Conservation (phyloP, 1,140 invertebrate species). For the Elymnias hypermnestra region DNA sequence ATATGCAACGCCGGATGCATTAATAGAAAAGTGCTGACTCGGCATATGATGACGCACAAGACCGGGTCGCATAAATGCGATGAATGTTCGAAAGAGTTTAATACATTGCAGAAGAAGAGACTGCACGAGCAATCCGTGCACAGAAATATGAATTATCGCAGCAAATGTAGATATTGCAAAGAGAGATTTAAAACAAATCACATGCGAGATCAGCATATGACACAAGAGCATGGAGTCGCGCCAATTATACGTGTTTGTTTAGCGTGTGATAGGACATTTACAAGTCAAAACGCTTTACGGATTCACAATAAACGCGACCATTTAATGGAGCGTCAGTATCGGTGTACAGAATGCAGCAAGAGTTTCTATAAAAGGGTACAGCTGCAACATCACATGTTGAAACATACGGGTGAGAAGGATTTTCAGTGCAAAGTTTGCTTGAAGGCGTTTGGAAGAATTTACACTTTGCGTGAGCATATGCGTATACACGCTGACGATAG, state of each 20-base stretch:
- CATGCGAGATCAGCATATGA: constrained; percentile 17
- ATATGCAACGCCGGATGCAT: constrained; percentile 17
- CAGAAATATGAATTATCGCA: constrained; percentile 21
- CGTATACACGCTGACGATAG: constrained; percentile 71
- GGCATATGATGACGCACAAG: constrained; percentile 17
- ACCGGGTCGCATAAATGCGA: constrained; percentile 21
- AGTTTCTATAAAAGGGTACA: constrained; percentile 29
- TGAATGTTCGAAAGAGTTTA: constrained; percentile 24
- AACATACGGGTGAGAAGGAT: constrained; percentile 79
- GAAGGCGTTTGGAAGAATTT: constrained; percentile 73
- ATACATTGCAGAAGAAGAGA: constrained; percentile 16
- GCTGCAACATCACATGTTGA: constrained; percentile 64
- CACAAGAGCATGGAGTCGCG: constrained; percentile 9
- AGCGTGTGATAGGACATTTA: constrained; percentile 20
- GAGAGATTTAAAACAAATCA: constrained; percentile 19
- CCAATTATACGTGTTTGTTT: constrained; percentile 11
- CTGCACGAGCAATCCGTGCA: constrained; percentile 17
- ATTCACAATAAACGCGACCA: constrained; percentile 27
- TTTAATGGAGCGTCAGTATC: constrained; percentile 20
- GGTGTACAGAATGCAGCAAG: constrained; percentile 44
- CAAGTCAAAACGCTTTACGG: constrained; percentile 10
- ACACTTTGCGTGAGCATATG: constrained; percentile 67
- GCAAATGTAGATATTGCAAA: constrained; percentile 22
- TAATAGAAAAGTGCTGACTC: constrained; percentile 4
- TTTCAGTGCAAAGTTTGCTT: constrained; percentile 72